These are phyloP conservation scores for Papilio dardanus DNA, from an alignment of 1,140 invertebrate species.

Conservation along the genomic window DNA sequence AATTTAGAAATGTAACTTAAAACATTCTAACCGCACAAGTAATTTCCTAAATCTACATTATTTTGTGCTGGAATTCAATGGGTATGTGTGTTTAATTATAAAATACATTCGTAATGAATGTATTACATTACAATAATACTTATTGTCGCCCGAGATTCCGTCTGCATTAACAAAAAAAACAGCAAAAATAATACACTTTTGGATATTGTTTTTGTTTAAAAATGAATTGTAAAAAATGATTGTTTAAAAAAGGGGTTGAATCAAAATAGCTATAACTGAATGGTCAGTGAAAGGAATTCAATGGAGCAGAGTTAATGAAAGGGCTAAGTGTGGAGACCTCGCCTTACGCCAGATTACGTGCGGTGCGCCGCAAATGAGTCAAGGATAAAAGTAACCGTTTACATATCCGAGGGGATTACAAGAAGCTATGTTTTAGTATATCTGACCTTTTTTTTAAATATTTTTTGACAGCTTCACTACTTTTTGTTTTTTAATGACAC, in stretches of 20 bases:
- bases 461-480: neutral
- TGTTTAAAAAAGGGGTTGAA: neutral
- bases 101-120: neutral
- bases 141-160: too few relatives aligned
- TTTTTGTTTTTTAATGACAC: too few relatives aligned
- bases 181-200: too few relatives aligned
- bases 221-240: neutral
- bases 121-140: too few relatives aligned
- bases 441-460: neutral
- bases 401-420: constrained; percentile 10
- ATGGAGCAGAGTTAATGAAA: neutral
- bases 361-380: constrained; percentile 14
- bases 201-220: too few relatives aligned
- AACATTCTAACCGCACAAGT: constrained; percentile 1
- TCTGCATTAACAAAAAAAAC: too few relatives aligned
- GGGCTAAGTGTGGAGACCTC: constrained; percentile 12
- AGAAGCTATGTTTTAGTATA: neutral
- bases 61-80: neutral
- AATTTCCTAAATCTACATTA: neutral
- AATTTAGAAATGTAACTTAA: constrained; percentile 9
- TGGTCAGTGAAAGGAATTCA: constrained; percentile 5
- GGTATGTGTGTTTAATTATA: neutral
- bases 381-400: constrained; percentile 25
- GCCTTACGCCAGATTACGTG: constrained; percentile 18
- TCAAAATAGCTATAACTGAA: constrained; percentile 5